These are phyloP conservation scores for Drosophila mettleri DNA, from an alignment of 2,888 invertebrate species.

Conservation along the genomic window DNA sequence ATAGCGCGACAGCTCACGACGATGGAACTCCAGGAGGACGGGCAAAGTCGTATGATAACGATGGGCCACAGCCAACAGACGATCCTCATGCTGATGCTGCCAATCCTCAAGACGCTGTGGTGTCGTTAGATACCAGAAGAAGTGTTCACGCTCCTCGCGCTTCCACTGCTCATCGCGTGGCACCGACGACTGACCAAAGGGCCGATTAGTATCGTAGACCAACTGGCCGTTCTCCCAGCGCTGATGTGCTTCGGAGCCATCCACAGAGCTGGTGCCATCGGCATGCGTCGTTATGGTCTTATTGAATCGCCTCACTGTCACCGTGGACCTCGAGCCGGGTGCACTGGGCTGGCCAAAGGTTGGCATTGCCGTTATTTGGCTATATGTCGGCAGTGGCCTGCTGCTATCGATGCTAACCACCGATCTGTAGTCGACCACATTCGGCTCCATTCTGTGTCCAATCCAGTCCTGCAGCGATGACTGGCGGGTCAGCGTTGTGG, in stretches of 20 bases:
- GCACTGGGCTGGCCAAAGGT: conserved; percentile 45
- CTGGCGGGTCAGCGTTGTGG: conserved; percentile 51
- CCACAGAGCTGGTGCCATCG: conserved; percentile 77
- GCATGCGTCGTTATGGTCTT: conserved; percentile 76
- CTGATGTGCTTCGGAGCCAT: conserved; percentile 78
- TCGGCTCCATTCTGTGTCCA: conserved; percentile 73
- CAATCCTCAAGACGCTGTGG: conserved; percentile 77
- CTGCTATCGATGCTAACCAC: conserved; percentile 69
- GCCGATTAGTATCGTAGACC: conserved; percentile 77
- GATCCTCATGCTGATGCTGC: conserved; percentile 83
- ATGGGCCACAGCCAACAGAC: conserved; percentile 74
- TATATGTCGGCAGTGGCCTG: conserved; percentile 15
- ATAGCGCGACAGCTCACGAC: conserved; percentile 80
- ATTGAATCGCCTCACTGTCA: conserved; percentile 77
- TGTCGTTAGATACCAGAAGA: conserved; percentile 81
- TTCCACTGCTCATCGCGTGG: conserved; percentile 83
- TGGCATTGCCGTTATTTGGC: conserved; percentile 29
- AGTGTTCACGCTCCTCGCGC: conserved; percentile 82
- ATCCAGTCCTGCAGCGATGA: conserved; percentile 78
- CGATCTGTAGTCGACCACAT: conserved; percentile 81
- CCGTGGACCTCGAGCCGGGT: conserved; percentile 58
- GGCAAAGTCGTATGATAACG: conserved; percentile 77
- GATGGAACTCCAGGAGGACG: conserved; percentile 81
- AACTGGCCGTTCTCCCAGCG: conserved; percentile 82
- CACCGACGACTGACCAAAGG: conserved; percentile 77